A percentile compares a stretch with the other conserved stretches of the same genome.
Conservation (phyloP, 2,888 invertebrate species). For the Perizoma affinitatum region DNA sequence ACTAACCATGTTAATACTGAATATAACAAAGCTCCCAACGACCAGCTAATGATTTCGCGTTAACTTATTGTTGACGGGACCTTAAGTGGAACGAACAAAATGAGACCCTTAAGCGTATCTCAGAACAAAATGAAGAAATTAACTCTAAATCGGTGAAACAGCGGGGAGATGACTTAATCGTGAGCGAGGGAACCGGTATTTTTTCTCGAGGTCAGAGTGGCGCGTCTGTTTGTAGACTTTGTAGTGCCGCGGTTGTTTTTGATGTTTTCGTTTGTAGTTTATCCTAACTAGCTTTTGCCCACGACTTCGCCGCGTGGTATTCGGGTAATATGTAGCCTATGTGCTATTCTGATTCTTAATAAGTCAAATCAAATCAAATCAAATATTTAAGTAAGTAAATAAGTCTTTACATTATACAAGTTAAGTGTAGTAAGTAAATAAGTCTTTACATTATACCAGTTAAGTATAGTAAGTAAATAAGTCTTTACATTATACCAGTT, state of each 20-base stretch:
- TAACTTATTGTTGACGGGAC: constrained; percentile 16
- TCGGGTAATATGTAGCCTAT: too few species aligned
- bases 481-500: too few species aligned
- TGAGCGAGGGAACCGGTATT: constrained; percentile 60
- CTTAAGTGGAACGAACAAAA: constrained; percentile 53
- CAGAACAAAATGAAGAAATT: constrained; percentile 75
- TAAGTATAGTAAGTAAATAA: too few species aligned
- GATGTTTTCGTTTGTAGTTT: constrained; percentile 11
- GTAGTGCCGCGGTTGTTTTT: constrained; percentile 43
- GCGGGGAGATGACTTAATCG: constrained; percentile 74
- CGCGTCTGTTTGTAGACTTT: constrained; percentile 50
- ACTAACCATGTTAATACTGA: constrained; percentile 1
- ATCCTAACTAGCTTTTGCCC: not conserved
- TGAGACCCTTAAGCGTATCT: constrained; percentile 38
- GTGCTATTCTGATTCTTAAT: too few species aligned
- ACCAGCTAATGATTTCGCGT: constrained; percentile 7
- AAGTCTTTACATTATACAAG: too few species aligned
- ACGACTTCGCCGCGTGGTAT: too few species aligned
- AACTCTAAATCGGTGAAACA: constrained; percentile 75
- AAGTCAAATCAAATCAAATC: too few species aligned
- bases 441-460: too few species aligned
- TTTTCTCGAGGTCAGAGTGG: constrained; percentile 51
- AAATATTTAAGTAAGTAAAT: too few species aligned
- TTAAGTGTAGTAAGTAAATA: too few species aligned
- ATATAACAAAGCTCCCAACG: constrained; percentile 6